These are phyloP conservation scores for Troides aeacus DNA, from an alignment of 2,888 invertebrate species.

Conservation along the genomic window DNA sequence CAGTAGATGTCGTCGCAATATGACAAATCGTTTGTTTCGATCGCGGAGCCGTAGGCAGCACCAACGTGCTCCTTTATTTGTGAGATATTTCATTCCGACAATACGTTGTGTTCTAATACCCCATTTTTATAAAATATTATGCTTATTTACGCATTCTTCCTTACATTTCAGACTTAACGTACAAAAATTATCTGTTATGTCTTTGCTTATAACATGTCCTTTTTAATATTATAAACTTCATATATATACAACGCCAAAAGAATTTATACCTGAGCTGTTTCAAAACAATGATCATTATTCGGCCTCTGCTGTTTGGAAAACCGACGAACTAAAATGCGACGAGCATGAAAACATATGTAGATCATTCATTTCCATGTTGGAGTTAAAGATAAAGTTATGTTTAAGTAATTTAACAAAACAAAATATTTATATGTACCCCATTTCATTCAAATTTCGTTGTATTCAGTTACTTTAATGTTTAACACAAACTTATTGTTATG, in stretches of 20 bases:
- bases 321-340: too few relatives aligned
- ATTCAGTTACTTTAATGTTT: too few relatives aligned
- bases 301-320: too few relatives aligned
- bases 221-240: background rate
- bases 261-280: too few relatives aligned
- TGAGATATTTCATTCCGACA: slow-evolving; percentile 16
- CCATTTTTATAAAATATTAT: slow-evolving; percentile 29
- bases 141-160: background rate
- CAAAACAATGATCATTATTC: too few relatives aligned
- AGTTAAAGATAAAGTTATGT: too few relatives aligned
- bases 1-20: slow-evolving; percentile 34
- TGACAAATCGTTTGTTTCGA: slow-evolving; percentile 58
- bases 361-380: too few relatives aligned
- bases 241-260: background rate
- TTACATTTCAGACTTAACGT: background rate
- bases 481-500: too few relatives aligned
- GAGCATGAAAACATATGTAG: too few relatives aligned
- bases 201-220: background rate
- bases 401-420: too few relatives aligned
- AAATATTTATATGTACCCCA: too few relatives aligned
- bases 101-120: slow-evolving; percentile 16
- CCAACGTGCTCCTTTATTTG: slow-evolving; percentile 24
- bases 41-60: slow-evolving; percentile 26
- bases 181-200: background rate
- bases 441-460: too few relatives aligned